phyloP scores from a whole-genome alignment of 2,113 vertebrate genomes.

The Saguinus midas region DNA sequence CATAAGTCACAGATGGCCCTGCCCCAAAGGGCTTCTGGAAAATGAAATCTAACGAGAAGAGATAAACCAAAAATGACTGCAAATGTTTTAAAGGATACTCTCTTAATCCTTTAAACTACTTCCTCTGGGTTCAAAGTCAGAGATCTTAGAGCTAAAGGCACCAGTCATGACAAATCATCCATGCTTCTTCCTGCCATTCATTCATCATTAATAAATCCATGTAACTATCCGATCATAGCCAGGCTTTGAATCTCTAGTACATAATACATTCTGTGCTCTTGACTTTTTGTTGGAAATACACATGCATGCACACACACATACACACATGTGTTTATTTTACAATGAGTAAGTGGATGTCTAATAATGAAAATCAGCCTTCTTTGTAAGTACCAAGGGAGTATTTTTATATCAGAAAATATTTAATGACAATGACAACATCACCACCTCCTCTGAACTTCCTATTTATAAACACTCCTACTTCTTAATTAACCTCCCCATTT shows the following conservation, averaged over 20 bases:
- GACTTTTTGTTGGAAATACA: not conserved
- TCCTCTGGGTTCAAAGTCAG: not conserved
- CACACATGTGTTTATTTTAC: not conserved
- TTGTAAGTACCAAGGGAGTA: not conserved
- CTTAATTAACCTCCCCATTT: conserved; percentile 46
- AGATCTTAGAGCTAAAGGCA: not conserved
- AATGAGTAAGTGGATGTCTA: not conserved
- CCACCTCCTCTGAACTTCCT: not conserved
- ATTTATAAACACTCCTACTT: not conserved
- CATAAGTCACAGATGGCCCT: not conserved
- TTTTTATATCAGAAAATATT: conserved; percentile 43
- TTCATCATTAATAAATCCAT: not conserved
- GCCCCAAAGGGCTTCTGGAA: not conserved
- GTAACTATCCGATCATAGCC: not conserved
- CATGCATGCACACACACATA: not conserved
- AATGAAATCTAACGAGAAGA: not conserved
- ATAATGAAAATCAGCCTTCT: conserved; percentile 23
- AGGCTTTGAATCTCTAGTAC: not conserved
- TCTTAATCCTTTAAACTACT: not conserved
- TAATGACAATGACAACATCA: not conserved
- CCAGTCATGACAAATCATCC: not conserved
- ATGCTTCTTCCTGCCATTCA: not conserved
- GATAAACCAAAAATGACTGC: not conserved
- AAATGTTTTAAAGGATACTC: not conserved
- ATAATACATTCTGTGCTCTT: not conserved